Base-by-base conservation (phyloP, 1,140 invertebrate genomes). In the Pristionchus pacificus region DNA sequence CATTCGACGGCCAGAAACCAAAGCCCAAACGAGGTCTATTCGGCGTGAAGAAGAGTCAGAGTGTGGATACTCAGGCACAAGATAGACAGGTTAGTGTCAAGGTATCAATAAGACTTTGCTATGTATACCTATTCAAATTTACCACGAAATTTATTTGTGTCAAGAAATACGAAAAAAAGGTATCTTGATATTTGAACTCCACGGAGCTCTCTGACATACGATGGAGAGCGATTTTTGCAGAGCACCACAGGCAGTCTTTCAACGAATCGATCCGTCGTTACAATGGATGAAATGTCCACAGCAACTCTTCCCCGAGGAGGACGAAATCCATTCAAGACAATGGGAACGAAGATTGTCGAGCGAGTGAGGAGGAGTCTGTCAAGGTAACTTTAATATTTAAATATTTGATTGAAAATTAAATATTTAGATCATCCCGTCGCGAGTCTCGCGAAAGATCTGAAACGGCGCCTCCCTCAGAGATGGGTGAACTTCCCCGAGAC, bases 281-380 rank as follows among this genome's bases (percentile, higher is more conserved):
- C 76, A 13, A 58, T 19, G 38, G 1, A 24, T n/a, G 1, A 57
- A 72, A 24, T 55, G 1, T 77, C 77, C 10, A 61, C 71, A 58
- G 30, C 62, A 15, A 71, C 76, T 1, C 60, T 77, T 2, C 70
- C 79, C n/a, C 74, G 78, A 60, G 82, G 82, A 19, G 82, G 82
- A 28, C 59, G 80, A 25, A 82, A 82, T 70, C 80, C 80, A 14
- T 82, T 82, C 76, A 82, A 82, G 62, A 77, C 77, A 32, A 84
- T 82, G 79, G 82, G 82, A 27, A 72, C 79, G n/a, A 74, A 76
- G 14, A 32, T 82, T 14, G 80, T 82, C 13, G 80, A 82, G 19
- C 69, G 80, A 38, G 80, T 82, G 25, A 65, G 80, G 14, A 66
- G 80, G 28, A 84, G 82, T 68, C 64, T 82, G 2, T 79, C 76